Evolutionary conservation across 2,797 vertebrate genomes (phyloP).

Genomic region (Chromobotia macracanthus): DNA sequence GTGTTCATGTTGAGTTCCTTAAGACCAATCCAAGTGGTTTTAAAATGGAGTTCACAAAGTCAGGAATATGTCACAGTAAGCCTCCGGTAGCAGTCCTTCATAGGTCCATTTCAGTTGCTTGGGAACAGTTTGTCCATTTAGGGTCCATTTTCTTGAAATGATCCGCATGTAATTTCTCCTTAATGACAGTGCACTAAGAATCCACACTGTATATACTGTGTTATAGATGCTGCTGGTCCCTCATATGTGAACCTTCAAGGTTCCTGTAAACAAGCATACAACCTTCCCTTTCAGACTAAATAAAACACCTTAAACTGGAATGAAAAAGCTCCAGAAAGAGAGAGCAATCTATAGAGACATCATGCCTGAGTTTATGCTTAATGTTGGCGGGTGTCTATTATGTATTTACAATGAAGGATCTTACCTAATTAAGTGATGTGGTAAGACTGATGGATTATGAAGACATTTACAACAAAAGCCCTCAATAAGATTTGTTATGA

Average conservation of each 20-base stretch:
- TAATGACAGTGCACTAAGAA: constrained; percentile 43
- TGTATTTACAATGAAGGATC: constrained; percentile 43
- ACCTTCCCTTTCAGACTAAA: not conserved
- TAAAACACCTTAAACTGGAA: constrained; percentile 3
- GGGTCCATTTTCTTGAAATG: constrained; percentile 24
- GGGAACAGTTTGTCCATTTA: constrained; percentile 16
- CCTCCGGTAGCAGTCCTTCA: constrained; percentile 65
- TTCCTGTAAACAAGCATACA: constrained; percentile 26
- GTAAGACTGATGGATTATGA: not conserved
- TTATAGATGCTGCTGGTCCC: constrained; percentile 21
- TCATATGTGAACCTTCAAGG: constrained; percentile 8
- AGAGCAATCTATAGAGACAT: constrained; percentile 33
- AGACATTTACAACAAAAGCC: constrained; percentile 41
- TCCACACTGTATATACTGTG: constrained; percentile 37
- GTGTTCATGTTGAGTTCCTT: constrained; percentile 37
- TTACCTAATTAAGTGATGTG: not conserved
- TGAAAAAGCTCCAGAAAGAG: constrained; percentile 14
- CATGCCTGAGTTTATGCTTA: constrained; percentile 28
- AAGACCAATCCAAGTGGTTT: constrained; percentile 38
- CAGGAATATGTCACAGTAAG: constrained; percentile 68
- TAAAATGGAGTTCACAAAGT: constrained; percentile 51
- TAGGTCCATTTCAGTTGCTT: constrained; percentile 37
- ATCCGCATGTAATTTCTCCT: constrained; percentile 18
- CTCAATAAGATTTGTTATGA: not conserved
- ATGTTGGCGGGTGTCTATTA: constrained; percentile 16